Evolutionary conservation across 2,113 vertebrate genomes (phyloP).

Genomic region (Cygnus atratus): DNA sequence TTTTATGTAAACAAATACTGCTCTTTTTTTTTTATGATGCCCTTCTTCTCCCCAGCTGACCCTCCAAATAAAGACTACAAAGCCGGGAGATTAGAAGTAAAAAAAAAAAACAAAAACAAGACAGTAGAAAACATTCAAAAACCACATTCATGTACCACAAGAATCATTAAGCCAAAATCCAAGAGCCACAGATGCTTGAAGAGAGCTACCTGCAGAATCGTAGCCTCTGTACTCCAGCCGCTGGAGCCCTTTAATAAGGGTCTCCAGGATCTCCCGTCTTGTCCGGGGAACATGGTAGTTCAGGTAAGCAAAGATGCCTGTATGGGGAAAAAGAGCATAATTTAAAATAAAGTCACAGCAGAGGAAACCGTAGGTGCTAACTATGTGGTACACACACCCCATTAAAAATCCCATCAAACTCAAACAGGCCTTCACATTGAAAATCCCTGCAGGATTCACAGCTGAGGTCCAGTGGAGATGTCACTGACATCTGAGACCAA

Average conservation of each 20-base stretch:
- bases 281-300: slow-evolving; percentile 97
- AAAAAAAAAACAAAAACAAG: too few species aligned
- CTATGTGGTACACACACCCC: fast-evolving
- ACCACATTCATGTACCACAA: too few species aligned
- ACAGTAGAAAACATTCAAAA: background rate
- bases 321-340: background rate
- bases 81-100: background rate
- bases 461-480: fast-evolving
- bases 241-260: slow-evolving; percentile 93
- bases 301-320: slow-evolving; percentile 98
- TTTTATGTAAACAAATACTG: background rate
- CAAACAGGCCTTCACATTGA: fast-evolving
- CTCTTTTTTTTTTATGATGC: background rate
- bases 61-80: background rate
- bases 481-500: background rate
- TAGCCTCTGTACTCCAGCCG: slow-evolving; percentile 97
- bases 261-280: slow-evolving; percentile 95
- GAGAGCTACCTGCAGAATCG: slow-evolving; percentile 89
- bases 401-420: background rate
- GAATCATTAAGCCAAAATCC: fast-evolving
- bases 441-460: background rate
- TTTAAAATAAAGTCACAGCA: background rate
- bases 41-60: background rate
- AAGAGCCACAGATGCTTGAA: fast-evolving
- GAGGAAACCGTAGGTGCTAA: too few species aligned